Base-by-base conservation (phyloP, 2,113 vertebrate species). In the Dicrurus megarhynchus region DNA sequence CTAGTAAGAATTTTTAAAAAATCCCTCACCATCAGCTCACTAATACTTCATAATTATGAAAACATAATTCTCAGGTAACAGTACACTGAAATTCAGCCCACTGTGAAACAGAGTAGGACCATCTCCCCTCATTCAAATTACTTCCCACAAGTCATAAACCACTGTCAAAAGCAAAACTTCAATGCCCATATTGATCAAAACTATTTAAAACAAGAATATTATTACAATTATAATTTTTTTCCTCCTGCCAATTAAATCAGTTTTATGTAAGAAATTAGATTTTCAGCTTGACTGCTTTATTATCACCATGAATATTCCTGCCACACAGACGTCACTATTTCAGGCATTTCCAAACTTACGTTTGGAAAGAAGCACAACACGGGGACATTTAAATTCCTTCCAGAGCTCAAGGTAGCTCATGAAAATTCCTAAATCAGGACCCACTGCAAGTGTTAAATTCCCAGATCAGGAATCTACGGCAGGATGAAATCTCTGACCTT, bases 401-500 rank as follows among this genome's bases (percentile, higher is more conserved):
- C 23, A 39, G 32, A 69, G 33, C 64, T 80, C 42, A n/a, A 33
- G 28, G 3, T 0, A 65, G 18, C 4, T 84, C 13, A 32, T 1
- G 6, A 76, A 82, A 63, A 78, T 10, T 64, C 73, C 35, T 22
- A 6, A 75, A 71, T 21, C 11, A 22, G 68, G 44, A 85, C 59
- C 55, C 47, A 39, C 21, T 39, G 49, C 67, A 79, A 89, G 47
- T 2, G 2, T 75, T 63, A 74, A 71, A 52, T 20, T 30, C 65
- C 35, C 53, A 55, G 46, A 37, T 49, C 8, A 41, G 78, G 50
- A 82, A 89, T 24, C 57, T 35, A 33, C 1, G 0, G 35, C 55
- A 84, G 69, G 86, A 64, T 90, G 65, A 89, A 82, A 93, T 55
- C 69, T 71, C 80, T 50, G 90, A 93, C 92, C 83, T 92, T 86